phyloP scores from a whole-genome alignment of 2,888 invertebrate species.

The Phortica magna region DNA sequence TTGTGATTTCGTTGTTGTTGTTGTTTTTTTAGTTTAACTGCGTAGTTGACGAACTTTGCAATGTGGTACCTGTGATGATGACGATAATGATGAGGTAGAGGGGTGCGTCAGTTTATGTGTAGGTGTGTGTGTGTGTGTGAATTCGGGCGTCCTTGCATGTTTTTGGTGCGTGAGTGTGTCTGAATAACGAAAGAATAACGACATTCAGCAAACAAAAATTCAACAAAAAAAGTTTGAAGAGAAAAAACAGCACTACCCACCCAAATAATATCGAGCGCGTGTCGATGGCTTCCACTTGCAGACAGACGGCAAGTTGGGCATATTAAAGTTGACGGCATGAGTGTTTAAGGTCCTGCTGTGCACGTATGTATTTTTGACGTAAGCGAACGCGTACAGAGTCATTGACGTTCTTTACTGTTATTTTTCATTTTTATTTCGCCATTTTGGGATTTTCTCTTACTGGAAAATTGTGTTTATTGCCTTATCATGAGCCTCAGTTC shows the following conservation, averaged over 20 bases:
- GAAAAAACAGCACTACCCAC: not conserved
- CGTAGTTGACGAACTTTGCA: no score
- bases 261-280: not conserved
- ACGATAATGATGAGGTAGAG: no score
- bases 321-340: not conserved
- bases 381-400: not conserved
- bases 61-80: no score
- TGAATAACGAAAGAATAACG: no score
- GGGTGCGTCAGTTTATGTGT: slow-evolving; percentile 18
- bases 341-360: not conserved
- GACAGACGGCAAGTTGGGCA: not conserved
- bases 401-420: not conserved
- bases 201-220: not conserved
- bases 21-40: no score
- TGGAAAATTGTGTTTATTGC: not conserved
- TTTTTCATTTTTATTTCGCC: not conserved
- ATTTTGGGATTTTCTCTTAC: not conserved
- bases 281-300: not conserved
- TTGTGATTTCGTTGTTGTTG: no score
- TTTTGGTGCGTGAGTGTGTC: not conserved
- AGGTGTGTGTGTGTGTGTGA: not conserved
- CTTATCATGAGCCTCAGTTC: not conserved
- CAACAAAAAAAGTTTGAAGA: not conserved
- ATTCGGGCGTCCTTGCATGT: not conserved
- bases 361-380: not conserved